Evolutionary conservation across 2,797 vertebrate species (phyloP).

Genomic region (Kryptolebias ocellatus): DNA sequence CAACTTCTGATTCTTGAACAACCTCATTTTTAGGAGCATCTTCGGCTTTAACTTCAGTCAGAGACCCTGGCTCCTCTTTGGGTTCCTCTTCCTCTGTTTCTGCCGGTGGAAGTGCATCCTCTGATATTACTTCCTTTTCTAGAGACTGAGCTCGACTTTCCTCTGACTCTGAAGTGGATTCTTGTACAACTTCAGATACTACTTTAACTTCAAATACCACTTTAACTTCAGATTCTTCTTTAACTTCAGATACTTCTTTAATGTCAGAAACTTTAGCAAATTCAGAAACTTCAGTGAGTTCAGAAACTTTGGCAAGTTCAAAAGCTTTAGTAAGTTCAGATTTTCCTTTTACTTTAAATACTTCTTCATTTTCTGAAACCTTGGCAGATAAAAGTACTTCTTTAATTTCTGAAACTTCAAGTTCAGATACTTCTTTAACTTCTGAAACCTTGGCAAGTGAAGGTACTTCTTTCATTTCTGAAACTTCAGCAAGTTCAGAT

Average conservation of each 20-base stretch:
- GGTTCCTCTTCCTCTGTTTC: conserved; percentile 37
- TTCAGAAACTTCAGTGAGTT: neutral
- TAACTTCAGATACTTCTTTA: neutral
- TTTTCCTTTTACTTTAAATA: neutral
- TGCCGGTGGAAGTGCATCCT: neutral
- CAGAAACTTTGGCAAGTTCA: neutral
- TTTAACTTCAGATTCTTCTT: conserved; percentile 3
- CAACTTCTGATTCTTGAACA: conserved; percentile 7
- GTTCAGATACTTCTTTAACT: too few species aligned
- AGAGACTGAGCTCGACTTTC: neutral
- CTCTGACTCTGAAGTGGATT: conserved; percentile 8
- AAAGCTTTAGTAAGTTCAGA: neutral
- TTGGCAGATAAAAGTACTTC: too few species aligned
- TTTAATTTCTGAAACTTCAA: neutral
- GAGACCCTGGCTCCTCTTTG: neutral
- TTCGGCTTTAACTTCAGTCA: conserved; percentile 2
- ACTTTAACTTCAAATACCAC: conserved; percentile 10
- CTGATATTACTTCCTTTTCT: conserved; percentile 26
- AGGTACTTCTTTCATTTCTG: too few species aligned
- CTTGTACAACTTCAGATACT: conserved; percentile 23
- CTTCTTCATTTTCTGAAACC: too few species aligned
- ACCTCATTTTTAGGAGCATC: neutral
- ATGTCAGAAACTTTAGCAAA: neutral
- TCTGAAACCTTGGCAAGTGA: too few species aligned
- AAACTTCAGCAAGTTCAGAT: neutral